phyloP scores from a whole-genome alignment of 2,113 vertebrate species.

The Platysternon megacephalum region DNA sequence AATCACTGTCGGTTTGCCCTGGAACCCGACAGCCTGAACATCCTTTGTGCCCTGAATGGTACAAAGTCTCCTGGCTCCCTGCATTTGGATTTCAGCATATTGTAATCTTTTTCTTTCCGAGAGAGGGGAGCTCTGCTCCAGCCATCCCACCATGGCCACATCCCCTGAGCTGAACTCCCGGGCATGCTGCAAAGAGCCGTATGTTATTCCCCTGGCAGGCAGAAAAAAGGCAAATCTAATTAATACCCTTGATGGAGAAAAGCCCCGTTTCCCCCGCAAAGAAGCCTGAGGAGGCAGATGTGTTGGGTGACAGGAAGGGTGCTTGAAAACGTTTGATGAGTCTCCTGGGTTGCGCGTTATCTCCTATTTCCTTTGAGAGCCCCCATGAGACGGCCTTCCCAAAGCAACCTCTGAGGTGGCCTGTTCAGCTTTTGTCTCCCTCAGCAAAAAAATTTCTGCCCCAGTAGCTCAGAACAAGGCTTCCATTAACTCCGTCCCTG shows the following conservation, averaged over 20 bases:
- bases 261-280: not conserved
- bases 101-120: not conserved
- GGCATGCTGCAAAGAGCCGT: not conserved
- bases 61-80: not conserved
- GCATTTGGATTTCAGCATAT: fast-evolving
- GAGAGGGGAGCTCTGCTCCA: fast-evolving
- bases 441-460: slow-evolving; percentile 92
- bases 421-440: slow-evolving; percentile 88
- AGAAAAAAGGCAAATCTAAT: slow-evolving; percentile 73
- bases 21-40: not conserved
- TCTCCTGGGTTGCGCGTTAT: slow-evolving; percentile 74
- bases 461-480: slow-evolving; percentile 90
- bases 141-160: not conserved
- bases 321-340: slow-evolving; percentile 6
- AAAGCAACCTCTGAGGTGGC: slow-evolving; percentile 85
- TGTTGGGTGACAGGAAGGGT: not conserved
- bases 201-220: slow-evolving; percentile 44
- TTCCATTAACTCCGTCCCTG: slow-evolving; percentile 95
- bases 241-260: slow-evolving; percentile 31
- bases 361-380: slow-evolving; percentile 84
- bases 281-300: slow-evolving; percentile 68
- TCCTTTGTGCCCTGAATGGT: not conserved
- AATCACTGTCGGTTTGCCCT: fast-evolving
- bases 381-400: slow-evolving; percentile 79
- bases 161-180: fast-evolving